A percentile compares a stretch with the other conserved stretches of the same genome.
These are phyloP conservation scores for Ailurus styani DNA, from an alignment of 2,113 vertebrate genomes.

Conservation along the genomic window DNA sequence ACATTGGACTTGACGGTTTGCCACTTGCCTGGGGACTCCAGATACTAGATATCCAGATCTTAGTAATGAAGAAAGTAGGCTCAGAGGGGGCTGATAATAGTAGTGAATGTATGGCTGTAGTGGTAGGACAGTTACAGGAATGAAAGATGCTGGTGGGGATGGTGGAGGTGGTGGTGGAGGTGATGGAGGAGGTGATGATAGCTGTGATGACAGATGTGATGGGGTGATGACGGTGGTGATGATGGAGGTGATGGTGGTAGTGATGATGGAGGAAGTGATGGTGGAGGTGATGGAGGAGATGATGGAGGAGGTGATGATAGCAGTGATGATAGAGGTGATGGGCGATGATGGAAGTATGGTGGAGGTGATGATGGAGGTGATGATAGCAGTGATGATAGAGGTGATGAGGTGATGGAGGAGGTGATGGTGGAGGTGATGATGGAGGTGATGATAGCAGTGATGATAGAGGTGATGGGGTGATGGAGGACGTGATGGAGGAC, in stretches of 20 bases:
- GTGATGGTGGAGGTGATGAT: fast-evolving
- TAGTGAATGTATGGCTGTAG: background rate
- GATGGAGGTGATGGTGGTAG: fast-evolving
- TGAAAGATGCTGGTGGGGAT: background rate
- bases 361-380: background rate
- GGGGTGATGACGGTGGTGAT: fast-evolving
- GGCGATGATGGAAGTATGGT: fast-evolving
- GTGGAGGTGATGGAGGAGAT: fast-evolving
- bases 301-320: no score
- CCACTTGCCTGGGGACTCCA: background rate
- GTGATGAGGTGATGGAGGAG: background rate
- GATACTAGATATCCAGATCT: background rate
- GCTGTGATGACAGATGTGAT: background rate
- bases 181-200: background rate
- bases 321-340: no score
- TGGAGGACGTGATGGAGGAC: fast-evolving
- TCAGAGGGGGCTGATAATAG: fast-evolving
- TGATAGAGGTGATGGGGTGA: fast-evolving
- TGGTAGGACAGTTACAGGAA: background rate
- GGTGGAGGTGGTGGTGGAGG: background rate
- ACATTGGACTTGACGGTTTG: fast-evolving
- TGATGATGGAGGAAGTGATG: background rate
- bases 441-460: fast-evolving
- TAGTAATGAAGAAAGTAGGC: background rate
- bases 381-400: fast-evolving